Base-by-base conservation (phyloP, 2,113 vertebrate genomes). In the Lethenteron camtschaticum region DNA sequence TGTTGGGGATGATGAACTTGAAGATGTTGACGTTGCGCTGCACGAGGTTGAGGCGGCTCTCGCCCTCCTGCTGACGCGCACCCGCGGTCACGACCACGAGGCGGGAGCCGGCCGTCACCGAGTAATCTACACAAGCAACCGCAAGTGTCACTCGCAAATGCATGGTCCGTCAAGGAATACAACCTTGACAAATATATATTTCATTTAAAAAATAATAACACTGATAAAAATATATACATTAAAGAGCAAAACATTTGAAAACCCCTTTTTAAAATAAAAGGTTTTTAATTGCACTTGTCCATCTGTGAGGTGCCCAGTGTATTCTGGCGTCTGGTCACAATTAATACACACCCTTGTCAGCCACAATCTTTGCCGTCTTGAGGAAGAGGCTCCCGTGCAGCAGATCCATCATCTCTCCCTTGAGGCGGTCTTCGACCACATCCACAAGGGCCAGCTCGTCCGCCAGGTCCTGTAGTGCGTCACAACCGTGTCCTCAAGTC, bases 11-110 rank as follows among this genome's bases (percentile, higher is more conserved):
- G 66, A 97, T 95, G 75, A 85, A 82, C 69, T 87, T 96, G 82
- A 96, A 99, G 77, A 99, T 88, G 3, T 87, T 88, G 63, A 96
- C 88, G 2, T 99, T 99, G 71, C 94, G 87, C 80, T 99, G 92
- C 18, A 99, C 90, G 75, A 96, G 80, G 74, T 96, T 91, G 57
- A 99, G 83, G 2, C 90, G 87, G 72, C 86, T 95, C 82, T 99
- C 94, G 0, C 94, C 94, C 71, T 99, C 94, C 76, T 99, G 94
- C 76, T 96, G 94, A 8, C 94, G 87, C 5, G 95, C 94, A 0
- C 92, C 92, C 0, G 92, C 94, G 0, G 90, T 94, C 16, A 96
- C 83, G 70, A 99, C 85, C 8, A 96, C 92, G 1, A 99, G 80
- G 73, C 81, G 92, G 3, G 94, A 99, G 76, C 90, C 87, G 55